Conservation (phyloP, 2,797 vertebrate species). For the Tenualosa ilisha region DNA sequence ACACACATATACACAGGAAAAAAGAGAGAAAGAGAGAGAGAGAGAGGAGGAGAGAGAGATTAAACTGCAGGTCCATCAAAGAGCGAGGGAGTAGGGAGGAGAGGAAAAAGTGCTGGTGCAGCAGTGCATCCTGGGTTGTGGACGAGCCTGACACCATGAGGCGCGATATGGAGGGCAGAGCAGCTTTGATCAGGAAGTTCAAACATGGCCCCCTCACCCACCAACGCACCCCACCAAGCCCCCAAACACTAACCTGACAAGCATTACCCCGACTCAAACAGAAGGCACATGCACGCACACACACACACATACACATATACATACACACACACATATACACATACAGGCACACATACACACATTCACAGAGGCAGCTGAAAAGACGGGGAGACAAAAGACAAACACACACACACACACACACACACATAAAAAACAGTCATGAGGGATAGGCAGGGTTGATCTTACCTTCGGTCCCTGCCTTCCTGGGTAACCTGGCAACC, state of each 20-base stretch:
- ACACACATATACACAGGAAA: constrained; percentile 38
- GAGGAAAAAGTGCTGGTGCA: constrained; percentile 52
- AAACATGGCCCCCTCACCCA: constrained; percentile 54
- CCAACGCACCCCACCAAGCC: neutral
- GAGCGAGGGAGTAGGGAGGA: constrained; percentile 32
- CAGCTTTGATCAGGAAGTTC: constrained; percentile 72
- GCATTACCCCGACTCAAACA: constrained; percentile 38
- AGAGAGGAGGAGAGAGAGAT: constrained; percentile 38
- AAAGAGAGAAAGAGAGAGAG: constrained; percentile 34
- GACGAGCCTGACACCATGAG: constrained; percentile 60
- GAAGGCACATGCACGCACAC: constrained; percentile 27
- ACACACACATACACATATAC: constrained; percentile 5
- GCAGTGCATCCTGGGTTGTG: constrained; percentile 46
- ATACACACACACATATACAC: neutral
- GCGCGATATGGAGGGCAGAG: constrained; percentile 60
- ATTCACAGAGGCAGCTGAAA: neutral
- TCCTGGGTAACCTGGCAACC: constrained; percentile 95
- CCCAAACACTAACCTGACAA: constrained; percentile 41
- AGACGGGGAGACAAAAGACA: neutral
- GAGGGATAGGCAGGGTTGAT: neutral
- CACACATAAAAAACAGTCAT: neutral
- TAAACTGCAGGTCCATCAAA: constrained; percentile 54
- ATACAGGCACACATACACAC: neutral
- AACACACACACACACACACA: neutral
- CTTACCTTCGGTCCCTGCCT: constrained; percentile 95